Evolutionary conservation across 2,888 invertebrate genomes (phyloP).

Genomic region (Eurytoma adleriae): DNA sequence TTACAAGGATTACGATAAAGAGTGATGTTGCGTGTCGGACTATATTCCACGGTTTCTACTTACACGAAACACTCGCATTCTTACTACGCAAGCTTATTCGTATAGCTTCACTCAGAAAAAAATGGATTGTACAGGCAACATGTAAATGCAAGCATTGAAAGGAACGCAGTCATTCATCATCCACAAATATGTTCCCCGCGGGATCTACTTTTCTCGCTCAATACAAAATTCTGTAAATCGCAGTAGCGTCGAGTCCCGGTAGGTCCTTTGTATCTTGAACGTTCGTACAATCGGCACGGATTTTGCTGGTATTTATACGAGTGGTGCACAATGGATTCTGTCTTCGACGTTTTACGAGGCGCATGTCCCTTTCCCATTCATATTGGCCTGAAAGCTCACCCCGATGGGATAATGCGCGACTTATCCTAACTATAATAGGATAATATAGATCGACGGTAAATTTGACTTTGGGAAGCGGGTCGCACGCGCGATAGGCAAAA

Average conservation of each 20-base stretch:
- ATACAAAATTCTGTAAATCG: too few species aligned
- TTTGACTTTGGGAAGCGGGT: constrained; percentile 2
- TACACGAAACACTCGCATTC: not conserved
- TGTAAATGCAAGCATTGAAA: not conserved
- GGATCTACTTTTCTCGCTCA: too few species aligned
- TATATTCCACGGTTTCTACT: not conserved
- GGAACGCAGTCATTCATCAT: too few species aligned
- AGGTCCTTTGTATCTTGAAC: too few species aligned
- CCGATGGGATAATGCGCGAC: not conserved
- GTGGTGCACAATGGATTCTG: too few species aligned
- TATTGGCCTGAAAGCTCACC: too few species aligned
- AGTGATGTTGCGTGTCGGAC: not conserved
- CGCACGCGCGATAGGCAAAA: not conserved
- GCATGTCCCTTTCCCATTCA: too few species aligned
- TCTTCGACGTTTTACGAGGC: too few species aligned
- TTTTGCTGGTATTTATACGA: too few species aligned
- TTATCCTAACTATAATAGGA: not conserved
- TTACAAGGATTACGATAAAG: not conserved
- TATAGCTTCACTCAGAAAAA: not conserved
- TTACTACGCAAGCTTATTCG: not conserved
- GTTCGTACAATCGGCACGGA: too few species aligned
- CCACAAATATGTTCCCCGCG: too few species aligned
- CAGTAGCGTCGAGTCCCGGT: too few species aligned
- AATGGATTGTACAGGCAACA: not conserved
- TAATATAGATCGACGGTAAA: constrained; percentile 8